Conservation (phyloP, 2,797 vertebrate genomes). For the Astyanax mexicanus region DNA sequence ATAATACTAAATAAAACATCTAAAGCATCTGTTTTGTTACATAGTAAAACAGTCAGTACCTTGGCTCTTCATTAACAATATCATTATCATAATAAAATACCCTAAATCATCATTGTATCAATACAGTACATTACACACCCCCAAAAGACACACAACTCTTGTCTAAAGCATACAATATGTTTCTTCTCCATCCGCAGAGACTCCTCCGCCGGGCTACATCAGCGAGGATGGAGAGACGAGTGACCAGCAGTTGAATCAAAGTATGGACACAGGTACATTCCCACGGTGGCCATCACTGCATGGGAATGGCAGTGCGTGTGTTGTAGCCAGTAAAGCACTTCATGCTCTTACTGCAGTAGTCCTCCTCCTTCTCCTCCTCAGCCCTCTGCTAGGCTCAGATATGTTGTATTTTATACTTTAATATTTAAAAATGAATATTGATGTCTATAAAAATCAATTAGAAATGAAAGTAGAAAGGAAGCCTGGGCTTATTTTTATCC, state of each 20-base stretch:
- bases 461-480: not conserved
- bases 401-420: not conserved
- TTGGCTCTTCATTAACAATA: no score
- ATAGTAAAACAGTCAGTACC: no score
- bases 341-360: conserved; percentile 13
- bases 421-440: not conserved
- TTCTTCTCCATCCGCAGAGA: conserved; percentile 79
- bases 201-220: conserved; percentile 96
- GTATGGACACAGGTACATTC: conserved; percentile 95
- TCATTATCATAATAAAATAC: no score
- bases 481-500: conserved; percentile 14
- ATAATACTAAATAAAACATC: no score
- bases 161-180: not conserved
- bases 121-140: no score
- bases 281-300: conserved; percentile 34
- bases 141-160: no score
- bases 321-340: conserved; percentile 13
- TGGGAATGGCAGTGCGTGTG: conserved; percentile 25
- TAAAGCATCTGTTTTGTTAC: no score
- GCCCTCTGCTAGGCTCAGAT: not conserved
- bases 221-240: conserved; percentile 99
- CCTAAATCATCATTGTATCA: no score
- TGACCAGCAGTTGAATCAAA: conserved; percentile 98
- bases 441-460: not conserved
- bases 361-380: not conserved